Base-by-base conservation (phyloP, 2,888 invertebrate species). In the Cantharis lateralis region DNA sequence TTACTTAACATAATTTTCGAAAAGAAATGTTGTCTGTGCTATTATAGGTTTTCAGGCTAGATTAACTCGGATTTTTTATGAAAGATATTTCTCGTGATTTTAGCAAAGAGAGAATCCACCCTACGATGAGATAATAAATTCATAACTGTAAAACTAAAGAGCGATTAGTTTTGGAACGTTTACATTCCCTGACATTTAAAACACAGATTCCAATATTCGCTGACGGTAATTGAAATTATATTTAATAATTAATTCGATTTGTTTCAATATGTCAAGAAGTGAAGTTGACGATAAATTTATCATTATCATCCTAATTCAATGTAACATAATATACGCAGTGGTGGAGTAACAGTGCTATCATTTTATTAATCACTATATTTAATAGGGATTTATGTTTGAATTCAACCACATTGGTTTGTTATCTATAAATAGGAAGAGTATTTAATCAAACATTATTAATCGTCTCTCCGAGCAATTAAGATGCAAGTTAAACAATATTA, bases 181-280 rank as follows among this genome's bases (percentile, higher is more conserved):
- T 13, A 13, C n/a, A 48, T 48, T 48, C n/a, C 7, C 48, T 48
- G 48, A n/a, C 64, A 20, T 66, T 66, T 72, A 72, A 73, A 72
- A 66, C 68, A 74, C 74, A 72, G 72, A 78, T 79, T 79, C 70
- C 68, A 69, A 68, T 71, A 70, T 74, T 76, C 76, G 76, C 69
- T 32, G 66, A 16, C 68, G 63, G 61, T 78, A 78, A 78, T 79
- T 79, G 74, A 78, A 76, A 79, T 68, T 63, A 64, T 70, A 61
- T 74, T 72, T 72, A 79, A 79, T 79, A 78, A 79, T 79, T 79
- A 78, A 78, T 78, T 74, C 63, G 63, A 74, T 68, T 77, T 71
- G 68, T 70, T 78, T 70, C 74, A 75, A 71, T 71, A 18, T 72
- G 66, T 64, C 66, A 72, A 18, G 72, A 68, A 24, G 68, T 71